These are phyloP conservation scores for Aphaenogaster floridana DNA, from an alignment of 1,140 invertebrate species.

Conservation along the genomic window DNA sequence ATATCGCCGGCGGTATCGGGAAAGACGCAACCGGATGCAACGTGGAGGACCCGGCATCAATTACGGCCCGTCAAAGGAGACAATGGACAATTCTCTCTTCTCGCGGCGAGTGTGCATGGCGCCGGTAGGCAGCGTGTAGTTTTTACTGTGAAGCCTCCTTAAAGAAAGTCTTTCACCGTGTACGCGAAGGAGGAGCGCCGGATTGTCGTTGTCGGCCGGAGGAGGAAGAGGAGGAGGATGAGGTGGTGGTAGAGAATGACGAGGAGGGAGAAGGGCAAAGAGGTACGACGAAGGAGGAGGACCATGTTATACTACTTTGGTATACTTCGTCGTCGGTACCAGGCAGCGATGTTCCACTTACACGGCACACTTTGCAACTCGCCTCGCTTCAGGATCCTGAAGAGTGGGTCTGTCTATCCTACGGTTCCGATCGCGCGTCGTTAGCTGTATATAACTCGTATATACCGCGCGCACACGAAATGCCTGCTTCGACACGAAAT, in stretches of 20 bases:
- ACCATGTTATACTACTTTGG: slow-evolving; percentile 82
- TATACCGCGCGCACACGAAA: slow-evolving; percentile 50
- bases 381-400: slow-evolving; percentile 85
- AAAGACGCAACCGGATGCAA: slow-evolving; percentile 56
- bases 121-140: slow-evolving; percentile 51
- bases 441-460: slow-evolving; percentile 40
- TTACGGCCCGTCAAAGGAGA: slow-evolving; percentile 62
- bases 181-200: slow-evolving; percentile 74
- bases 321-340: slow-evolving; percentile 85
- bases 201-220: slow-evolving; percentile 44
- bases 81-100: slow-evolving; percentile 69
- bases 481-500: slow-evolving; percentile 64
- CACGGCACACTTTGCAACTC: slow-evolving; percentile 85
- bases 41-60: slow-evolving; percentile 57
- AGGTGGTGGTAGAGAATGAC: background rate
- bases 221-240: slow-evolving; percentile 65
- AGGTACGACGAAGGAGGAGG: slow-evolving; percentile 78
- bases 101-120: slow-evolving; percentile 29
- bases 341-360: slow-evolving; percentile 87
- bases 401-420: slow-evolving; percentile 84
- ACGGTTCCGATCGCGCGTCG: slow-evolving; percentile 69
- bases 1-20: slow-evolving; percentile 17
- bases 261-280: slow-evolving; percentile 65
- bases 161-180: slow-evolving; percentile 87
- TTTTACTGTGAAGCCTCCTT: slow-evolving; percentile 67